Base-by-base conservation (phyloP, 1,140 invertebrate species). In the Papilio xuthus region DNA sequence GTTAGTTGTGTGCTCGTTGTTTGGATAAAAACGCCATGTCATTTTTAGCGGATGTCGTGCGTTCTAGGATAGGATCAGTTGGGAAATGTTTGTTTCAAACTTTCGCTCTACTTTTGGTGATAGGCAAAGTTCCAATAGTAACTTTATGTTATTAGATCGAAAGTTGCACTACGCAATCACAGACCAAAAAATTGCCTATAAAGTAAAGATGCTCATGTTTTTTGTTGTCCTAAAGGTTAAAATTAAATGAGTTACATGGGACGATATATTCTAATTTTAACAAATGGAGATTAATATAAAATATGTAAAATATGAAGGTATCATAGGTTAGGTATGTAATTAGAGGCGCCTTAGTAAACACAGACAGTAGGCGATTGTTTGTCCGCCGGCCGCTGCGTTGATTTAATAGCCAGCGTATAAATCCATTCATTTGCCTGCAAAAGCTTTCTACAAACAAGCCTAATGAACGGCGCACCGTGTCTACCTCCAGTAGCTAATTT, bases 401-500 rank as follows among this genome's bases (percentile, higher is more conserved):
- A 88, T 89, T 90, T 87, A 87, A 88, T 90, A 89, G 82, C 80
- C 83, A 63, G 47, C 82, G 86, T 87, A 85, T 87, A 89, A 89
- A 89, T 89, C 88, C 89, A 88, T 89, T 88, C 84, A 87, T 86
- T 85, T 82, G 83, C 80, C 80, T 70, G 84, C 84, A 83, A 88
- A 90, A 85, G 83, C 87, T 85, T 84, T 86, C 83, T 85, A 85
- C 86, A 91, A 91, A 91, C 88, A 91, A 60, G 81, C 69, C 88
- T 91, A 91, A 91, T 91, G 88, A 91, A 90, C 86, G 86, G 67
- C 79, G 76, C 71, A 75, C 79, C 72, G 78, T 80, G 69, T 71
- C 81, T 77, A 85, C 82, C 82, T 83, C 81, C 82, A 37, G 53
- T 20, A 84, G 82, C 84, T 89, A 89, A 89, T 88, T 85, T 79